Conservation (phyloP, 1,140 invertebrate genomes). For the Homalodisca vitripennis region DNA sequence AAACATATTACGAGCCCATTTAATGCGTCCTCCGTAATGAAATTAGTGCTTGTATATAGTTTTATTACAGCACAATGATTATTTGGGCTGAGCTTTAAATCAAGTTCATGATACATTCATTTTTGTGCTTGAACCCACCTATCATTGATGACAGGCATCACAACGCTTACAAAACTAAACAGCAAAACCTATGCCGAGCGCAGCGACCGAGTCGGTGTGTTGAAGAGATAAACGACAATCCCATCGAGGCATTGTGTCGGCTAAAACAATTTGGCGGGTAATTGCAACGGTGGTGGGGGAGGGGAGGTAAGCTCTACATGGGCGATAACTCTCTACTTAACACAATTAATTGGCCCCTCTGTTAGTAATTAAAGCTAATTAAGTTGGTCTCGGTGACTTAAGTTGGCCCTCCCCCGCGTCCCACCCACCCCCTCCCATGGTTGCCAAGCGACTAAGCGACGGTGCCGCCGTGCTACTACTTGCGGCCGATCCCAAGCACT, state of each 20-base stretch:
- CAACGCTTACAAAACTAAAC: no score
- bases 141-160: no score
- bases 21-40: no score
- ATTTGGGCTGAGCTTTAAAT: no score
- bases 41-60: no score
- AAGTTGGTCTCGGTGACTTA: slow-evolving; percentile 28
- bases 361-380: slow-evolving; percentile 38
- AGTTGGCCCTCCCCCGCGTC: slow-evolving; percentile 10
- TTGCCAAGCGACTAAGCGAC: slow-evolving; percentile 24
- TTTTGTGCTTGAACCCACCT: no score
- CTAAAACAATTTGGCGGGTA: slow-evolving; percentile 25
- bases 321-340: slow-evolving; percentile 31
- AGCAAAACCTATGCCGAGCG: no score
- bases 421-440: neutral
- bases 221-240: slow-evolving; percentile 20
- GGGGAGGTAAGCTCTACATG: slow-evolving; percentile 2
- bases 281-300: neutral
- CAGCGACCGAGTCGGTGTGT: slow-evolving; percentile 8
- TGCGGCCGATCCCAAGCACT: slow-evolving; percentile 1
- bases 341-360: slow-evolving; percentile 31
- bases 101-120: no score
- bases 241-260: slow-evolving; percentile 4
- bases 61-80: no score
- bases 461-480: neutral
- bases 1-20: no score